These are phyloP conservation scores for Choloepus hoffmanni DNA, from an alignment of 2,113 vertebrate genomes.

Conservation along the genomic window DNA sequence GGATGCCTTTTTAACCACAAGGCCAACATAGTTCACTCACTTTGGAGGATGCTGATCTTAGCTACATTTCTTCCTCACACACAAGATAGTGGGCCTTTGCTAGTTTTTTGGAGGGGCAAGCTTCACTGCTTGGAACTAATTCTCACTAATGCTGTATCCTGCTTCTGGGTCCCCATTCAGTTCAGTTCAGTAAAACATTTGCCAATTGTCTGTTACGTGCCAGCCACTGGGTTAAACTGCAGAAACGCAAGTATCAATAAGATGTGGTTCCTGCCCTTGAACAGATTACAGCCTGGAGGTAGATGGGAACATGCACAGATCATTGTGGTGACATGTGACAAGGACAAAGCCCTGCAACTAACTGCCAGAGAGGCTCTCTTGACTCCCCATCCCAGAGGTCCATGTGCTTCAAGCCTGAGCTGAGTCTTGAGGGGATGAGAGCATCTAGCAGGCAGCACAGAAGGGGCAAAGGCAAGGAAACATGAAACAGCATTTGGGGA, in stretches of 20 bases:
- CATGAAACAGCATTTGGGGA: background rate
- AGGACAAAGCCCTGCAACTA: background rate
- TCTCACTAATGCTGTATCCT: background rate
- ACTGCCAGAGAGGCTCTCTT: background rate
- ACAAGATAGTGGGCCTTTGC: background rate
- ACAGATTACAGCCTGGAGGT: background rate
- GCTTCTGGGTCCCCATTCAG: background rate
- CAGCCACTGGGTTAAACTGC: background rate
- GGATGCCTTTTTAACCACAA: background rate
- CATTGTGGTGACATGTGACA: background rate
- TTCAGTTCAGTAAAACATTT: conserved; percentile 18
- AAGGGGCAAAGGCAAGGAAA: background rate
- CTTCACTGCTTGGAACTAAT: background rate
- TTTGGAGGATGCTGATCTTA: background rate
- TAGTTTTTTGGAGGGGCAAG: background rate
- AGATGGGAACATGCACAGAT: background rate
- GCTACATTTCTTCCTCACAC: background rate
- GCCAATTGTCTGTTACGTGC: background rate
- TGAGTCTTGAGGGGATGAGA: background rate
- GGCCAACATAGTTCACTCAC: background rate
- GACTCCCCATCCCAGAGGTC: background rate
- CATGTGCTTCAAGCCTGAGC: background rate
- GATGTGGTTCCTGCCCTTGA: background rate
- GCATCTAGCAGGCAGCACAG: background rate
- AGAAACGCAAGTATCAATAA: background rate